These are phyloP conservation scores for Eubasilissa splendida DNA, from an alignment of 2,888 invertebrate genomes.

Conservation along the genomic window DNA sequence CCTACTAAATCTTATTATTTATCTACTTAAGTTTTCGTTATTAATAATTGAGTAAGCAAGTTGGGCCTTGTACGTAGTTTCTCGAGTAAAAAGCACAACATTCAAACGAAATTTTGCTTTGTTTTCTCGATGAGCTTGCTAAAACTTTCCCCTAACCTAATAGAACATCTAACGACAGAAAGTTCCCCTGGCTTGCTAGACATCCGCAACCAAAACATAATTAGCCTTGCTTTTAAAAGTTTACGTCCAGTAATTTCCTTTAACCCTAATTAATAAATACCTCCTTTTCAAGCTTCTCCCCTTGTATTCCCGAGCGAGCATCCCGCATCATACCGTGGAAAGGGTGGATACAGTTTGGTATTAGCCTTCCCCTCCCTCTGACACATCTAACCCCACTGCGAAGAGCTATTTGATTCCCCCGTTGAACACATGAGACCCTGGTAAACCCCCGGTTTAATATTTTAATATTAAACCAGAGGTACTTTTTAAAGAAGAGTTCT, in stretches of 20 bases:
- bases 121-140: slow-evolving; percentile 14
- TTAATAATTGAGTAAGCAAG: too few species aligned
- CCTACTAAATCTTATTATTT: too few species aligned
- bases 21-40: too few species aligned
- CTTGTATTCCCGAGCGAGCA: slow-evolving; percentile 30
- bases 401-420: slow-evolving; percentile 33
- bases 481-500: too few species aligned
- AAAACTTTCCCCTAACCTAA: slow-evolving; percentile 10
- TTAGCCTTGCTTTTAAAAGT: slow-evolving; percentile 56
- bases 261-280: slow-evolving; percentile 42
- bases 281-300: slow-evolving; percentile 16
- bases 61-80: too few species aligned
- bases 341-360: slow-evolving; percentile 14
- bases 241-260: slow-evolving; percentile 52
- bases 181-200: slow-evolving; percentile 7
- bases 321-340: slow-evolving; percentile 21
- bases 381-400: slow-evolving; percentile 34
- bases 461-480: too few species aligned
- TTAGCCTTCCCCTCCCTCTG: neutral
- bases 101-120: neutral
- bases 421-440: slow-evolving; percentile 37
- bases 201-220: slow-evolving; percentile 43
- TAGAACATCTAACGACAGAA: neutral
- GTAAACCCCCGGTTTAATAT: slow-evolving; percentile 19
- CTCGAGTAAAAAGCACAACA: neutral